Evolutionary conservation across 2,797 vertebrate species (phyloP), one percentile per base, ranked within the genome.

Genomic region (Coilia nasus): DNA sequence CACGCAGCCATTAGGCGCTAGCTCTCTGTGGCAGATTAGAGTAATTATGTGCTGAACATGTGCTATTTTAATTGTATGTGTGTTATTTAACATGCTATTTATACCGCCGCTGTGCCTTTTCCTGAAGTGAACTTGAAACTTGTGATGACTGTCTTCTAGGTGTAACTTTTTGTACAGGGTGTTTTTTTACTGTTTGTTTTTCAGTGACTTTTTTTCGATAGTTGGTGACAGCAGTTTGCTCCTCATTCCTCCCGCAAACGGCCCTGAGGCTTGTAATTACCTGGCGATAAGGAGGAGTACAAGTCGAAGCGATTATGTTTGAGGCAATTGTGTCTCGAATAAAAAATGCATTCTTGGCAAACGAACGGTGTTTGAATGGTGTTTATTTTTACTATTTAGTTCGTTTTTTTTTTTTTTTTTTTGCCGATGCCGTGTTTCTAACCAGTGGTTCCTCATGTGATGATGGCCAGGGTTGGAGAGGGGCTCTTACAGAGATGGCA

Each of bases 11-110:
- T 31, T 15, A 71, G 64, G 2, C 25, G 4, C 64, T 25, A 15
- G 25, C 28, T 31, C 11, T 3, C 3, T 28, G 10, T 31, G 64
- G 31, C 28, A 3, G 64, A 71, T 71, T 71, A 71, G 57, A 59
- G 57, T 59, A 59, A 59, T 59, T 59, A 59, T n/a, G 57, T 19
- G 17, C 57, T n/a, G 57, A 21, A 59, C 57, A 28, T 75, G 28
- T 75, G 28, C 35, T 41, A 28, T 71, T 71, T 28, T 71, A 17
- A 35, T 71, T 35, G 12, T 71, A 67, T 35, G 4, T 35, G 64
- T 75, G 15, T 75, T 75, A 75, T 75, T 75, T 75, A 75, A 75
- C 67, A 17, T 35, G 15, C 67, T 35, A 35, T 75, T 75, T 75
- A 41, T 35, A 75, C 17, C 67, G 15, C 28, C 28, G 6, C 28